phyloP scores from a whole-genome alignment of 2,113 vertebrate genomes.

The Megatriorchis doriae region DNA sequence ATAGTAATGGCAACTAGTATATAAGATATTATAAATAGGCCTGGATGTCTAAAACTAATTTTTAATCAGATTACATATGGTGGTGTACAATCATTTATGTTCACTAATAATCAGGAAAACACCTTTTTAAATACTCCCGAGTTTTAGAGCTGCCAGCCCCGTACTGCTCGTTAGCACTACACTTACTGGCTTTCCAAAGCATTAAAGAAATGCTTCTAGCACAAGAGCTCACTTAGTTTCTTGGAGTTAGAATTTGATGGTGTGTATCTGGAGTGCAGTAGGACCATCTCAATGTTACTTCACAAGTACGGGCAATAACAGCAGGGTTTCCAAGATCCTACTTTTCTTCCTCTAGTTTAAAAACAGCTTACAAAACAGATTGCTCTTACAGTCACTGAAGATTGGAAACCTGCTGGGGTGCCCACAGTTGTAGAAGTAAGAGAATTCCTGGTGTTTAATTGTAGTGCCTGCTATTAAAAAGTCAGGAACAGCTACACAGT shows the following conservation, averaged over 20 bases:
- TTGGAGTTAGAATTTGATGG: neutral
- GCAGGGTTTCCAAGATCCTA: neutral
- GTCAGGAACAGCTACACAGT: neutral
- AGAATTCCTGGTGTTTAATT: neutral
- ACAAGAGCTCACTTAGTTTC: neutral
- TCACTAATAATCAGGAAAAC: neutral
- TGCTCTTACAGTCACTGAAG: slow-evolving; percentile 70
- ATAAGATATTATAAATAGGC: neutral
- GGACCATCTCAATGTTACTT: neutral
- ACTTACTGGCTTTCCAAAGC: neutral
- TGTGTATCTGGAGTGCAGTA: neutral
- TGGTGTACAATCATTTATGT: neutral
- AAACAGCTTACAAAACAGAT: slow-evolving; percentile 81
- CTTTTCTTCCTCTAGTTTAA: slow-evolving; percentile 69
- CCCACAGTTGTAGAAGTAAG: slow-evolving; percentile 76
- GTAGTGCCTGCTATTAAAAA: neutral
- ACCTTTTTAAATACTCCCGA: neutral
- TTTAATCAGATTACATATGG: neutral
- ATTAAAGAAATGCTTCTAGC: neutral
- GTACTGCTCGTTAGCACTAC: neutral
- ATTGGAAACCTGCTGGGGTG: slow-evolving; percentile 74
- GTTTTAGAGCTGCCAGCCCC: neutral
- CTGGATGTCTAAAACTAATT: neutral
- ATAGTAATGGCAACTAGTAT: neutral
- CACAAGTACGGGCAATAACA: neutral